Conservation (phyloP, 2,888 invertebrate genomes). For the Eutolmus rufibarbis region DNA sequence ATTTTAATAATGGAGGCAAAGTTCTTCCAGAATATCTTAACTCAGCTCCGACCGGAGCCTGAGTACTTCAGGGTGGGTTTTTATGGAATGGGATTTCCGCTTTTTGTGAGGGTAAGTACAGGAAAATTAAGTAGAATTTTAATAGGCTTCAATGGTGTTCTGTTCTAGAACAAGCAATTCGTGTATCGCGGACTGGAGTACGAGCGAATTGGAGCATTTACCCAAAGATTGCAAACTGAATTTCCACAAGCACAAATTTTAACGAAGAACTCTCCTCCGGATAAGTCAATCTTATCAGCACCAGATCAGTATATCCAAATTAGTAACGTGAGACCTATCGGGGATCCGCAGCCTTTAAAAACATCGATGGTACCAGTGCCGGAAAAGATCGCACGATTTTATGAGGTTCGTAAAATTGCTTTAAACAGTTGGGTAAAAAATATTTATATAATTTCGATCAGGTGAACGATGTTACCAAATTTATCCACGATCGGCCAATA, state of each 20-base stretch:
- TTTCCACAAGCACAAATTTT: constrained; percentile 94
- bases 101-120: constrained; percentile 86
- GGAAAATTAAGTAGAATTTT: background rate
- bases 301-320: constrained; percentile 94
- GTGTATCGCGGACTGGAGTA: constrained; percentile 95
- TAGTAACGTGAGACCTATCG: constrained; percentile 90
- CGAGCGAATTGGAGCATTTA: constrained; percentile 93
- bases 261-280: constrained; percentile 90
- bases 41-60: constrained; percentile 86
- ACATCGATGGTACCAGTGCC: constrained; percentile 74
- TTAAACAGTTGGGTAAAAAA: background rate
- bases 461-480: constrained; percentile 74
- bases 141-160: background rate
- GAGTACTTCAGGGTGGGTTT: constrained; percentile 96
- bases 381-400: constrained; percentile 86
- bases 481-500: constrained; percentile 88
- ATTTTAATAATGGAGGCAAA: constrained; percentile 86
- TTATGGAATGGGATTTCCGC: constrained; percentile 90
- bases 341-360: constrained; percentile 71
- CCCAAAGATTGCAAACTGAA: constrained; percentile 89
- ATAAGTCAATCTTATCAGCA: constrained; percentile 83
- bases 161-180: constrained; percentile 85
- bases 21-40: constrained; percentile 90
- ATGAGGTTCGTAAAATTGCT: constrained; percentile 76
- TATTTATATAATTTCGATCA: constrained; percentile 32